Evolutionary conservation across 2,888 invertebrate species (phyloP), one percentile per base, ranked within the genome.

Genomic region (Colostygia pectinataria): DNA sequence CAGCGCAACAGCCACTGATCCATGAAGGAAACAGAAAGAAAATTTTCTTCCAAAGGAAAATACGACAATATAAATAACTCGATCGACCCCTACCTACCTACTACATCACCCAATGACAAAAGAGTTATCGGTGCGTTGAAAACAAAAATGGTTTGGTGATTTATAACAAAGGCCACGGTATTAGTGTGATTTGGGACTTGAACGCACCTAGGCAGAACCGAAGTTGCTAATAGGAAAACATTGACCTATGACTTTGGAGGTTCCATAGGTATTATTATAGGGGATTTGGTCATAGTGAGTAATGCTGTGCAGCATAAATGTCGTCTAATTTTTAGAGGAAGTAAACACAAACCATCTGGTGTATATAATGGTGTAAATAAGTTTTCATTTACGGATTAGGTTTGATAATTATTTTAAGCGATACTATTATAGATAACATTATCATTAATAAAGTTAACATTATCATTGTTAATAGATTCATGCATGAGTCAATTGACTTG

Each of bases 121-220:
- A 90, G 90, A 90, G 90, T 90, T 90, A 90, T 89, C 87, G 89
- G 87, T 89, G 88, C 90, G 90, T 88, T 89, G 90, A 90, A 88
- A 90, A 90, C 90, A 90, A 89, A 90, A 90, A 90, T 90, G 90
- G 83, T 86, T 76, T 77, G 66, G 74, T 87, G 88, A 90, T 90
- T 89, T 90, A 90, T 83, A 64, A 68, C 65, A 57, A 74, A 71
- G 70, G 67, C 56, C 59, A 66, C 69, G 68, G 79, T 75, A 83
- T 83, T 85, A 83, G 83, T 74, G 70, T 70, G 75, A 77, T 80
- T 75, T 64, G 63, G 61, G 67, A 65, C 38, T 39, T 9, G 20
- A 27, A 40, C 52, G 12, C 52, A 52, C 46, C 52, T 52, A 52
- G 52, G 52, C 33, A 46, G 37, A 46, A 46, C 46, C 27, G 36